These are phyloP conservation scores for Agonopterix heracliana DNA, from an alignment of 2,888 invertebrate genomes.

Conservation along the genomic window DNA sequence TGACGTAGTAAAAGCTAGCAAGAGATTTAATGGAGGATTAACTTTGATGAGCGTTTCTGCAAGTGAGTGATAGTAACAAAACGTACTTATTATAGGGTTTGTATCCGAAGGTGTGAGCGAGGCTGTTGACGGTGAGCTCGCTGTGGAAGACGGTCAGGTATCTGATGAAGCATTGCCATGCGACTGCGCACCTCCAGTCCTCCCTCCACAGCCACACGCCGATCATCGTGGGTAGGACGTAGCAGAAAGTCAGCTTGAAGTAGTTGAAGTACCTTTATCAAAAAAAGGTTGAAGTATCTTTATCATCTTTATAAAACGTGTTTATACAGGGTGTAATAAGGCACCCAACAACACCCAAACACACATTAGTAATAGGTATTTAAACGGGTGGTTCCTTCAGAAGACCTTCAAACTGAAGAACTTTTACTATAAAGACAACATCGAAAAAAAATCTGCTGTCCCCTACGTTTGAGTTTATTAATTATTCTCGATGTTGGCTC, in stretches of 20 bases:
- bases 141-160: constrained; percentile 87
- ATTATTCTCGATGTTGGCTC: too few species aligned
- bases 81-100: constrained; percentile 62
- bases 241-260: constrained; percentile 82
- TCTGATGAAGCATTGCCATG: constrained; percentile 83
- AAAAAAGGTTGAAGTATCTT: constrained; percentile 81
- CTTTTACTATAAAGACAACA: too few species aligned
- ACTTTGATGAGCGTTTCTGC: too few species aligned
- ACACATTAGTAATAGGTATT: not conserved
- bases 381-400: not conserved
- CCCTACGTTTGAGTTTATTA: too few species aligned
- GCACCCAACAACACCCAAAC: too few species aligned
- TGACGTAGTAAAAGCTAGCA: too few species aligned
- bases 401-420: too few species aligned
- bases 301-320: not conserved
- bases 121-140: constrained; percentile 92
- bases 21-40: too few species aligned
- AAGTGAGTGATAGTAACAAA: too few species aligned
- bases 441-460: too few species aligned
- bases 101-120: constrained; percentile 85
- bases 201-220: constrained; percentile 86
- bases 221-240: constrained; percentile 81
- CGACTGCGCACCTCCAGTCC: constrained; percentile 79
- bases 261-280: constrained; percentile 77
- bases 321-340: too few species aligned